phyloP scores from a whole-genome alignment of 2,113 vertebrate species.

The Pollimyrus isidori region DNA sequence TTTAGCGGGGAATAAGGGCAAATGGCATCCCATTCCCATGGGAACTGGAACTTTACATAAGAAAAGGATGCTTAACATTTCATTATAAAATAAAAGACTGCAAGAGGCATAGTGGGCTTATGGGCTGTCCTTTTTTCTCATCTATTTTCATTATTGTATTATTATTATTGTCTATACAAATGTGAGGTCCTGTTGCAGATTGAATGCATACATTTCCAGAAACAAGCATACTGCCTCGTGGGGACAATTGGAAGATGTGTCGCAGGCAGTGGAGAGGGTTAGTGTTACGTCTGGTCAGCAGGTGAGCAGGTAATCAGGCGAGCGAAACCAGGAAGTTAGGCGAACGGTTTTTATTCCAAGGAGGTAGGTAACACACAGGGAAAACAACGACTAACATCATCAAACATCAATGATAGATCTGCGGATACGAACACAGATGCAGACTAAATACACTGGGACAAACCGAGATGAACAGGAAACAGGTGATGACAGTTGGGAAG shows the following conservation, averaged over 20 bases:
- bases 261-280: background rate
- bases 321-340: too few species aligned
- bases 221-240: background rate
- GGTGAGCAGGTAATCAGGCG: too few species aligned
- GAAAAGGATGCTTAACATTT: background rate
- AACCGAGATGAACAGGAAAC: too few species aligned
- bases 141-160: background rate
- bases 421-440: too few species aligned
- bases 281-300: too few species aligned
- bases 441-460: too few species aligned
- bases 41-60: background rate
- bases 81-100: background rate
- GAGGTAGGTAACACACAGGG: too few species aligned
- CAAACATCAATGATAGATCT: too few species aligned
- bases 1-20: background rate
- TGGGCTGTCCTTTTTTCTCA: background rate
- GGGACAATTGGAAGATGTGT: background rate
- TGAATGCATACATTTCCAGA: background rate
- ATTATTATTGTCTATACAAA: background rate
- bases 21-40: background rate
- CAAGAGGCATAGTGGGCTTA: background rate
- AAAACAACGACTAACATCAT: too few species aligned
- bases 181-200: background rate
- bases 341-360: too few species aligned
- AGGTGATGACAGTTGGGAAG: too few species aligned